Base-by-base conservation (phyloP, 2,797 vertebrate genomes). In the Scleropages formosus region DNA sequence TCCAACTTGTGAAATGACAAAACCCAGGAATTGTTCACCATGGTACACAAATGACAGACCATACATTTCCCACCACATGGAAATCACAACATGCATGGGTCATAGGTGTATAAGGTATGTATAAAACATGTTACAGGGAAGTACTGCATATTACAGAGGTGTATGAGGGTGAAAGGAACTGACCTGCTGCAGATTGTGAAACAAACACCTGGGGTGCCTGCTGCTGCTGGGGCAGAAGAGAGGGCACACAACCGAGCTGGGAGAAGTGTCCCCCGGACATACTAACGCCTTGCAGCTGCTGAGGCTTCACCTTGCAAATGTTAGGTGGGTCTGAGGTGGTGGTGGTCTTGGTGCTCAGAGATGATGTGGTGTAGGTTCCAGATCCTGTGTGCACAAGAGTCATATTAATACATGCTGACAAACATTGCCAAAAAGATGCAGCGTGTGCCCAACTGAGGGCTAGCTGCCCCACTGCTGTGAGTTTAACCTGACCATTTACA, bases 241-340 rank as follows among this genome's bases (percentile, higher is more conserved):
- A 94, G 1, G 96, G 95, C 88, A 98, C 93, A 74, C 97, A 99
- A 87, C 96, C 93, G 67, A 99, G 85, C 84, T 98, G 98, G 68
- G 98, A 97, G 83, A 98, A 99, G 82, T 95, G 95, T 60, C 92
- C 93, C 18, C 77, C 77, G 15, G 94, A 93, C 76, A 98, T 86
- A 82, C 89, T 92, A 78, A 92, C 94, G 3, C 94, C 95, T 85
- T 99, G 98, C 77, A 99, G 82, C 81, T 98, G 98, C 78, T 99
- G 98, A 49, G 98, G 98, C 80, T 98, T 99, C 88, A 99, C 98
- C 88, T 98, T 98, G 85, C 98, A 99, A 85, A 99, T 99, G 81
- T 99, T 99, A 4, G 98, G 98, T 76, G 97, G 97, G 81, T 99
- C 98, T 0, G 96, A 97, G 4, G 95, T 96, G 10, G 95, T 95